Percentiles rank a stretch among this genome's conserved stretches.
Conservation (phyloP, 1,140 invertebrate genomes). For the Thaumetopoea pityocampa region DNA sequence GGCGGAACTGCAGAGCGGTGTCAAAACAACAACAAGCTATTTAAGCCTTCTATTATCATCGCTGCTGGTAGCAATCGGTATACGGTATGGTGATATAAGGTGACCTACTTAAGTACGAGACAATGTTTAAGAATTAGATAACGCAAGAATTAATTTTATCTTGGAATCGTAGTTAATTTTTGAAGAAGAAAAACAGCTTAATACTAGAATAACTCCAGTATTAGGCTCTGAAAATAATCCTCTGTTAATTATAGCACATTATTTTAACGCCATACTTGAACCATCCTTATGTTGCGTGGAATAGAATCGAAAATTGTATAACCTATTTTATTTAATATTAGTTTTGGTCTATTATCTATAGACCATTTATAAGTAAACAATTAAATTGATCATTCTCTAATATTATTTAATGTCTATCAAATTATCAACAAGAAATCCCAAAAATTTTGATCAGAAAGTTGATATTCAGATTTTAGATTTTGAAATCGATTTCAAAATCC, state of each 20-base stretch:
- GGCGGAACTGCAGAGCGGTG: slow-evolving; percentile 60
- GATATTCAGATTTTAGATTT: no score
- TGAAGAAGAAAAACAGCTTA: neutral
- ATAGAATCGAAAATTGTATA: no score
- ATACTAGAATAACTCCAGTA: neutral
- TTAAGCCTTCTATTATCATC: slow-evolving; percentile 42
- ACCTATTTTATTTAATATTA: no score
- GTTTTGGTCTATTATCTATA: no score
- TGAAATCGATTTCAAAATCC: no score
- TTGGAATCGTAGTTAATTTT: neutral
- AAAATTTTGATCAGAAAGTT: no score
- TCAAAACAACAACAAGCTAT: slow-evolving; percentile 56
- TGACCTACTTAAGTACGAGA: slow-evolving; percentile 53
- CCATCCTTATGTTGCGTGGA: no score
- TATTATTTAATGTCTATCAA: no score
- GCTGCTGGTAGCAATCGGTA: slow-evolving; percentile 37
- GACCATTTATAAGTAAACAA: no score
- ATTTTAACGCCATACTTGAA: no score
- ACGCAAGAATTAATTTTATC: slow-evolving; percentile 11
- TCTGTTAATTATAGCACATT: slow-evolving; percentile 5
- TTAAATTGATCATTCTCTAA: no score
- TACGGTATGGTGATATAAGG: slow-evolving; percentile 40
- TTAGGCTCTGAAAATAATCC: neutral
- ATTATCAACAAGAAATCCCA: no score
- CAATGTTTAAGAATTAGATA: slow-evolving; percentile 2